These are phyloP conservation scores for Gasterosteus aculeatus DNA, from an alignment of 2,113 vertebrate genomes.

Conservation along the genomic window DNA sequence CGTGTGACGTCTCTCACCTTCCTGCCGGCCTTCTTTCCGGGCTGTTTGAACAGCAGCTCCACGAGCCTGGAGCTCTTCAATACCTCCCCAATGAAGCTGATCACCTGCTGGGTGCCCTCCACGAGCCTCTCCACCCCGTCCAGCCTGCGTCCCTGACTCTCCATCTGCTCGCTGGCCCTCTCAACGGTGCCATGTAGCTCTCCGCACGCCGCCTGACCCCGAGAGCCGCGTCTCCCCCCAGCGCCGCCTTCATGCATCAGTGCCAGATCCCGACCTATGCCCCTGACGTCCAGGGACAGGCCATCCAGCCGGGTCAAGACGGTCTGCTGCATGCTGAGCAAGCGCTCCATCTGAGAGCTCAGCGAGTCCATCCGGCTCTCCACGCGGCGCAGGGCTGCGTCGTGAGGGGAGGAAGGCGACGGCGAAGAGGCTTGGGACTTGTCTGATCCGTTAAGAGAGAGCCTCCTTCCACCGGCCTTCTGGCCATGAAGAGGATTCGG, in stretches of 20 bases:
- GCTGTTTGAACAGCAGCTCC: conserved; percentile 75
- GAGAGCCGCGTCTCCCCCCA: conserved; percentile 28
- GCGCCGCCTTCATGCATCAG: conserved; percentile 48
- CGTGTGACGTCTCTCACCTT: conserved; percentile 60
- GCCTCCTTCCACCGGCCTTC: conserved; percentile 69
- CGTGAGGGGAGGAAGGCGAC: conserved; percentile 27
- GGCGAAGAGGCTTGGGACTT: conserved; percentile 45
- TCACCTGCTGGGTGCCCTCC: conserved; percentile 84
- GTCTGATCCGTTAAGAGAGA: conserved; percentile 59
- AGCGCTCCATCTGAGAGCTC: conserved; percentile 83
- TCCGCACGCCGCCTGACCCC: conserved; percentile 69
- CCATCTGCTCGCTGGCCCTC: conserved; percentile 73
- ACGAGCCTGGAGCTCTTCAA: conserved; percentile 81
- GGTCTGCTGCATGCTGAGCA: conserved; percentile 82
- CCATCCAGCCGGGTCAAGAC: conserved; percentile 83
- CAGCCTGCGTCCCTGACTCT: conserved; percentile 82
- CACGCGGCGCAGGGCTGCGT: conserved; percentile 50
- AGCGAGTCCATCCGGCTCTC: conserved; percentile 83
- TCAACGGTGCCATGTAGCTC: conserved; percentile 79
- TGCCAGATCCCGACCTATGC: conserved; percentile 77
- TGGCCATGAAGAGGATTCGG: conserved; percentile 81
- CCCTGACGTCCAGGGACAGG: conserved; percentile 81
- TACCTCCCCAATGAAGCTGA: conserved; percentile 82
- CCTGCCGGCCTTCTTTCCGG: conserved; percentile 52
- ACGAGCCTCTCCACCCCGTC: conserved; percentile 84